Evolutionary conservation across 2,888 invertebrate genomes (phyloP), one percentile per base, ranked within the genome.

Genomic region (Sarcophaga subvicina): DNA sequence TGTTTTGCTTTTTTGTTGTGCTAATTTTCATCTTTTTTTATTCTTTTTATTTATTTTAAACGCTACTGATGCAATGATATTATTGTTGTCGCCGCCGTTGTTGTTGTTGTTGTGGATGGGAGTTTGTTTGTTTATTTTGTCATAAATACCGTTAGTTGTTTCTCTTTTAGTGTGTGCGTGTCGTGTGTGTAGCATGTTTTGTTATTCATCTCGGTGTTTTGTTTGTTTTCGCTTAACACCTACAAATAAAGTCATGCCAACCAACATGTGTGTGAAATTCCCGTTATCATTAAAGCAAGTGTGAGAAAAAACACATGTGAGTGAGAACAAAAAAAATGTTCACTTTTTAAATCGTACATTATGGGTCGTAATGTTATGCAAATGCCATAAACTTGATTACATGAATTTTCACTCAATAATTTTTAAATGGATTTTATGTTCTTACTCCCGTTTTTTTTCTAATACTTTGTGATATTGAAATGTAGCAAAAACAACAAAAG

Each of bases 351-450:
- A 67, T n/a, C 45, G 22, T 73, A 63, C 11, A 6, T 25, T 14
- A 22, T 60, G 25, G 72, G 4, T 17, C 17, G 72, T 66, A 64
- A 71, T 80, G 71, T 71, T 59, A 37, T 71, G 64, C 8, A 80
- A 72, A 47, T 75, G 22, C 20, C 11, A 64, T 70, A 63, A 63
- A 71, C 8, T 62, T 49, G 4, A 62, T 20, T 54, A 79, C 79
- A 79, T 71, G 79, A 79, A 20, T 71, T 79, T 79, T 79, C 79
- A 79, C 79, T 79, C 79, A 79, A 71, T 79, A 76, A 66, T 63
- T 63, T 79, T 70, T 63, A 49, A 70, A 71, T 79, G 20, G 14
- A 47, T 70, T 79, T 62, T 73, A 62, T 47, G 45, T 54, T 45
- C 20, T 17, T 37, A 37, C 27, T 59, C 4, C 17, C 20, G 4